phyloP scores from a whole-genome alignment of 2,113 vertebrate species.

The Zosterops hypoxanthus region DNA sequence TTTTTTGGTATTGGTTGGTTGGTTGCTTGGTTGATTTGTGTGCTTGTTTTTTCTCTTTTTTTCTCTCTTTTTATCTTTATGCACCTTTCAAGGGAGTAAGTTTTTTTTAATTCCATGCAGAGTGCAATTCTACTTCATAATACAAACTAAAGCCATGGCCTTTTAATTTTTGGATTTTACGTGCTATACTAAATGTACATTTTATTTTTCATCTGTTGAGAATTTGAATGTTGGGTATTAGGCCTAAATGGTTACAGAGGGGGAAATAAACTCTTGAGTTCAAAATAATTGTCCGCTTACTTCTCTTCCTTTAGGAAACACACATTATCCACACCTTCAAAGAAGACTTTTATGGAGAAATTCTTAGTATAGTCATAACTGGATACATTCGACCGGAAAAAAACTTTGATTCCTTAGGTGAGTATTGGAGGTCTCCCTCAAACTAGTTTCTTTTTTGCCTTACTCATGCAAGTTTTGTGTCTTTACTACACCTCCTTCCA shows the following conservation, averaged over 20 bases:
- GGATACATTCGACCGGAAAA: slow-evolving; percentile 95
- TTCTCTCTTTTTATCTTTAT: too few relatives aligned
- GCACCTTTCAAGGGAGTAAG: not conserved
- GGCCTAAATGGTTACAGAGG: not conserved
- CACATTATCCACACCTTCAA: slow-evolving; percentile 94
- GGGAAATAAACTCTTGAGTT: not conserved
- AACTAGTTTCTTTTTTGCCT: not conserved
- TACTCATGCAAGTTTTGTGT: not conserved
- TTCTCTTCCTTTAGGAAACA: slow-evolving; percentile 81
- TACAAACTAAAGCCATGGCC: not conserved
- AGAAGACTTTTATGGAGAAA: slow-evolving; percentile 94
- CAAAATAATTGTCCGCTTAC: not conserved
- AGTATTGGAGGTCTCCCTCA: not conserved
- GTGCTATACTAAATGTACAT: not conserved
- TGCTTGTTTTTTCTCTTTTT: not conserved
- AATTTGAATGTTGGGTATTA: not conserved
- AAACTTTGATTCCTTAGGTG: slow-evolving; percentile 90
- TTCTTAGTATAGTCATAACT: slow-evolving; percentile 87
- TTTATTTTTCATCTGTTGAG: not conserved
- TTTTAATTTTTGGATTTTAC: not conserved
- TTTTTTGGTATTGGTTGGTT: not conserved
- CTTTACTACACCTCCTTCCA: not conserved
- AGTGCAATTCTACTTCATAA: not conserved
- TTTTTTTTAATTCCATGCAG: not conserved
- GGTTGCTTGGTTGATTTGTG: too few relatives aligned